A percentile compares a stretch with the other conserved stretches of the same genome.
Evolutionary conservation across 1,140 invertebrate species (phyloP).

Genomic region (Drosophila tani): DNA sequence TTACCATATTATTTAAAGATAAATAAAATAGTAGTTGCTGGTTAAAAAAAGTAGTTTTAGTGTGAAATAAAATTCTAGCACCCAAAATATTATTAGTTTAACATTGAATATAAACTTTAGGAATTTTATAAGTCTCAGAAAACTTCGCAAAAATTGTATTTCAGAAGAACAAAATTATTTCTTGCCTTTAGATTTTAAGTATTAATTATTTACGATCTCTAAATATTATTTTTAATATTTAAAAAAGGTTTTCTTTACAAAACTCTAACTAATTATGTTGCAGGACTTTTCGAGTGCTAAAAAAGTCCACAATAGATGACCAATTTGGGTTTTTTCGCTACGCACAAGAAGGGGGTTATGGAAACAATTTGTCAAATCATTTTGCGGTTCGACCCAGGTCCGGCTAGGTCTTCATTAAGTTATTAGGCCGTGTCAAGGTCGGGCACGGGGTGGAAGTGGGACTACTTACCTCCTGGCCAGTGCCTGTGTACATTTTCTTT

Average conservation of each 20-base stretch:
- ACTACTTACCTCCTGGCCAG: conserved; percentile 92
- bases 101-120: too few species aligned
- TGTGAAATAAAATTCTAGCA: too few species aligned
- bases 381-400: conserved; percentile 23
- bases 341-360: neutral
- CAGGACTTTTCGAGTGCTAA: neutral
- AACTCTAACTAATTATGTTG: neutral
- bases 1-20: conserved; percentile 84
- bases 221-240: neutral
- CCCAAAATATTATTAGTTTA: too few species aligned
- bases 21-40: neutral
- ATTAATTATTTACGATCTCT: neutral
- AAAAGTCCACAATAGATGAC: conserved; percentile 79
- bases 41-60: too few species aligned
- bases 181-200: neutral
- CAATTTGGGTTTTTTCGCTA: conserved; percentile 13
- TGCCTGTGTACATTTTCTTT: conserved; percentile 95
- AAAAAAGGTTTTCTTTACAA: neutral
- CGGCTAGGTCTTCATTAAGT: conserved; percentile 49
- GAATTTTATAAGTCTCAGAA: too few species aligned
- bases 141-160: neutral
- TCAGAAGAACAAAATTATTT: neutral
- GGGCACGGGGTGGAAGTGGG: neutral
- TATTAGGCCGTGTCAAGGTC: conserved; percentile 46
- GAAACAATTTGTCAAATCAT: conserved; percentile 50